phyloP scores from a whole-genome alignment of 37 sponge, comb jelly and placozoan genomes.

The Hormiphora californensis region DNA sequence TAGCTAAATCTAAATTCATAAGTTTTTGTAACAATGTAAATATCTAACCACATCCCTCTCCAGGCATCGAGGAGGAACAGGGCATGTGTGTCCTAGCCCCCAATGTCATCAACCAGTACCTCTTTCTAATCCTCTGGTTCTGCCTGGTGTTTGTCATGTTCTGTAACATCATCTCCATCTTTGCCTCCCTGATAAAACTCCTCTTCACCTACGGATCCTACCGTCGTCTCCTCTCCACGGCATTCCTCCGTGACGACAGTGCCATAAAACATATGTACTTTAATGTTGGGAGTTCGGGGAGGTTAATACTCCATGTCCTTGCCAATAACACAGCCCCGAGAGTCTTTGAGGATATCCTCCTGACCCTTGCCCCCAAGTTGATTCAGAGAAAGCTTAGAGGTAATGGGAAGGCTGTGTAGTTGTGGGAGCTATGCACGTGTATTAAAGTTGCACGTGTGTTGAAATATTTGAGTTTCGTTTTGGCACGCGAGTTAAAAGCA shows the following conservation, averaged over 20 bases:
- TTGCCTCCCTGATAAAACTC: slow-evolving; percentile 19
- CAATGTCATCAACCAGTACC: slow-evolving; percentile 10
- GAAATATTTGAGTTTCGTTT: too few species aligned
- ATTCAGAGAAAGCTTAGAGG: slow-evolving; percentile 2
- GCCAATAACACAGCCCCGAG: slow-evolving; percentile 1
- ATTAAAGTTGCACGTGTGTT: too few species aligned
- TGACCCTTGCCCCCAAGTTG: slow-evolving; percentile 14
- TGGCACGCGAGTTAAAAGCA: too few species aligned
- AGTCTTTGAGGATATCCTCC: slow-evolving; percentile 12
- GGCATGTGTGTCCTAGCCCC: slow-evolving; percentile 36
- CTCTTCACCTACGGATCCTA: slow-evolving; percentile 30
- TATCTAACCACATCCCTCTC: too few species aligned
- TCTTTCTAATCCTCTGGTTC: background rate
- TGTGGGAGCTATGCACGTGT: too few species aligned
- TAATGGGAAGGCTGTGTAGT: background rate
- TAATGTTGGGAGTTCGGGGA: background rate
- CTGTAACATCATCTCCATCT: slow-evolving; percentile 17
- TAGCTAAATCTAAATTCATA: too few species aligned
- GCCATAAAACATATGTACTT: slow-evolving; percentile 26
- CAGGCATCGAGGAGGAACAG: slow-evolving; percentile 28
- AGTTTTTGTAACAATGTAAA: too few species aligned
- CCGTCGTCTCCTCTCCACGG: slow-evolving; percentile 24
- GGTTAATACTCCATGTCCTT: background rate
- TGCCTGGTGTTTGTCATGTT: slow-evolving; percentile 14
- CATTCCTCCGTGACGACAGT: slow-evolving; percentile 1